Evolutionary conservation across 2,888 invertebrate species (phyloP), one percentile per base, ranked within the genome.

Genomic region (Gisinianus flammeolus): DNA sequence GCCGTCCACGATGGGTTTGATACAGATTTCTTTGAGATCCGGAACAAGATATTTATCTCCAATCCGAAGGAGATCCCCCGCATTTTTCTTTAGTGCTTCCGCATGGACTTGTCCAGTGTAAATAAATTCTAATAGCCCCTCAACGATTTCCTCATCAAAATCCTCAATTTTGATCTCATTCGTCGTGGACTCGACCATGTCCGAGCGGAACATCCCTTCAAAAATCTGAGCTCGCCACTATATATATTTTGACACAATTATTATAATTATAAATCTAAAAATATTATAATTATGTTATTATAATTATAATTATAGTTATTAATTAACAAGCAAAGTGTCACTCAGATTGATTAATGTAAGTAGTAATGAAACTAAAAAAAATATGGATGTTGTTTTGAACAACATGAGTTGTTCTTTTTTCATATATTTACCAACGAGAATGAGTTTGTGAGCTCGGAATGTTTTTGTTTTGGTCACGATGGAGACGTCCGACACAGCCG

Each of bases 391-490:
- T n/a, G n/a, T n/a, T n/a, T n/a, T n/a, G n/a, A n/a, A n/a, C n/a
- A n/a, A n/a, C n/a, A n/a, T n/a, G n/a, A n/a, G n/a, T n/a, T n/a
- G n/a, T n/a, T n/a, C n/a, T n/a, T n/a, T 44, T 44, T 44, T 44
- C 10, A 10, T 8, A 44, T 12, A 35, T 56, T 62, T 71, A 83
- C 83, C 81, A 3, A 80, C 78, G 0, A 84, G 77, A 44, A 84
- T 73, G 12, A 80, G 78, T 26, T 84, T 84, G 58, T 84, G 83
- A 52, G 81, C 83, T 82, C 79, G 80, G 52, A 81, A 82, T 10
- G 79, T 80, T 2, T 64, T 78, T 4, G 62, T 73, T 0, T 0
- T 6, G 0, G 81, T 79, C 0, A 72, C 66, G 2, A 84, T 52
- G 4, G 81, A 81, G 0, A 56, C 58, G 24, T 56, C 58, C n/a